Base-by-base conservation (phyloP, 2,888 invertebrate species). In the Napeogenes sylphis region DNA sequence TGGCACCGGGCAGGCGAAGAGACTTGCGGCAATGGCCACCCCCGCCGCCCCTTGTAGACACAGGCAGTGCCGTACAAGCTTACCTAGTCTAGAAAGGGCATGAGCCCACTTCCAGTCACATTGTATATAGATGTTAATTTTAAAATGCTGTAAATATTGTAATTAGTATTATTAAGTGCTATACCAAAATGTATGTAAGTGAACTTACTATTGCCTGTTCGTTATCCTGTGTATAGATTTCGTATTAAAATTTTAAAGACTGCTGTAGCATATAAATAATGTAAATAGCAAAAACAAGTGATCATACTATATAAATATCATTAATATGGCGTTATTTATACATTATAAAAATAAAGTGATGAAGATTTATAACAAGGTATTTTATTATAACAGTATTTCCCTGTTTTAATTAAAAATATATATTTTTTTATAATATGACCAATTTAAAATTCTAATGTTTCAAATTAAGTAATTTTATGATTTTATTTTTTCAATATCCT, bases 1-100 rank as follows among this genome's bases (percentile, higher is more conserved):
- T 89, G 90, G 87, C 87, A 77, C 92, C 83, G 70, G 91, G 84
- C 63, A 82, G 84, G 71, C 85, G 87, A 73, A 81, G 87, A 63
- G 90, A 88, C 61, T 80, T 85, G 73, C 80, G 90, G 4, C 90
- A 90, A 54, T 90, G 90, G 90, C 89, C 90, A 2, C 87, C 90
- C 6, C 90, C 90, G 47, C 90, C 90, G 5, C 86, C 89, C 8
- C 78, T 90, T 2, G 88, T 90, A n/a, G 87, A 90, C 74, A 88
- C 89, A 66, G 82, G 88, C 74, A 88, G 82, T 68, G 74, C 87
- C 82, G 93, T 92, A 73, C 93, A 93, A 91, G 93, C 93, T 81
- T 94, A 94, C 91, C 93, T 94, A 91, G 94, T 94, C 92, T 94
- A 89, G 80, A 81, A 30, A 79, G 86, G 85, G 81, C 75, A 61